Conservation (phyloP, 1,140 invertebrate genomes). For the Drosophila kohkoa region DNA sequence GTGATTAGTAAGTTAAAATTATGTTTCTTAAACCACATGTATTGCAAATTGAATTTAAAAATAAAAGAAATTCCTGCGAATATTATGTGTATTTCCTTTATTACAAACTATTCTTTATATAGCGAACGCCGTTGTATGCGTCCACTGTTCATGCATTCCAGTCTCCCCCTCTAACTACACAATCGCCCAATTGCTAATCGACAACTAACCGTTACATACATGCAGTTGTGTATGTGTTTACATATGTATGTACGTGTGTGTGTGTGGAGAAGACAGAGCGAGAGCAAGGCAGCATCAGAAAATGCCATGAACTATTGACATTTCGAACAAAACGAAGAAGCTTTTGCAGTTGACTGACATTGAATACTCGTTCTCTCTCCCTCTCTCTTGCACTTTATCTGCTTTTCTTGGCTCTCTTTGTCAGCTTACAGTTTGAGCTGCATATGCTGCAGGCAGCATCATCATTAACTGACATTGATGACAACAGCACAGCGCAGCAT, state of each 20-base stretch:
- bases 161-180: too few relatives aligned
- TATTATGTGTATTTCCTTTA: too few relatives aligned
- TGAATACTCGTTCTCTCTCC: slow-evolving; percentile 15
- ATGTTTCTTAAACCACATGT: too few relatives aligned
- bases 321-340: slow-evolving; percentile 19
- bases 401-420: background rate
- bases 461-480: slow-evolving; percentile 48
- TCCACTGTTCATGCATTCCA: too few relatives aligned
- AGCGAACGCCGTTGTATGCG: too few relatives aligned
- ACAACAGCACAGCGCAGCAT: slow-evolving; percentile 2
- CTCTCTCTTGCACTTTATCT: background rate
- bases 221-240: background rate
- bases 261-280: slow-evolving; percentile 3
- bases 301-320: slow-evolving; percentile 53
- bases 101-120: too few relatives aligned
- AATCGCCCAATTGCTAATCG: slow-evolving; percentile 13
- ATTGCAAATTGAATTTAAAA: too few relatives aligned
- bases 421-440: slow-evolving; percentile 3
- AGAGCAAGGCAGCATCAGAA: slow-evolving; percentile 2
- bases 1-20: too few relatives aligned
- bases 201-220: slow-evolving; percentile 7
- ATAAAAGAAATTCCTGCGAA: too few relatives aligned
- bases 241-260: background rate
- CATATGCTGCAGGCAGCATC: slow-evolving; percentile 8
- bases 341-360: slow-evolving; percentile 41